phyloP scores from a whole-genome alignment of 2,797 vertebrate species.

The Spea hammondii region DNA sequence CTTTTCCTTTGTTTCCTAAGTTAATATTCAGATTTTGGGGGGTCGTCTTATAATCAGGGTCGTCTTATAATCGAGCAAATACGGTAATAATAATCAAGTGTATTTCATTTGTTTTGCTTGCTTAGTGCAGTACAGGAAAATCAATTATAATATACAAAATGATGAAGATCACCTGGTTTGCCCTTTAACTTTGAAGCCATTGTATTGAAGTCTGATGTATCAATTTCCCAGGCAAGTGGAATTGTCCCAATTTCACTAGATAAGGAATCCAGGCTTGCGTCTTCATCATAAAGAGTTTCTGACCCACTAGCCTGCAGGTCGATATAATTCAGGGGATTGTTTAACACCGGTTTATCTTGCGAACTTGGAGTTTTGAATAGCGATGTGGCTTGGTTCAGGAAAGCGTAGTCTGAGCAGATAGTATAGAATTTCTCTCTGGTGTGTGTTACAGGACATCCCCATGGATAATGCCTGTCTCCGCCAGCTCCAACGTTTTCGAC shows the following conservation, averaged over 20 bases:
- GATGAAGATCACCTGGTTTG: conserved; percentile 73
- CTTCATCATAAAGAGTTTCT: conserved; percentile 73
- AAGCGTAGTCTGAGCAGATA: conserved; percentile 96
- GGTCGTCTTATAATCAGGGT: too few species aligned
- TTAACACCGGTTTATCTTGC: conserved; percentile 64
- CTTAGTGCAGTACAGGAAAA: neutral
- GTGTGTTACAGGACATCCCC: conserved; percentile 94
- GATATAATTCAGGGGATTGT: conserved; percentile 67
- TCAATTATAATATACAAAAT: neutral
- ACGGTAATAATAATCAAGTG: neutral
- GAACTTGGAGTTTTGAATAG: conserved; percentile 76
- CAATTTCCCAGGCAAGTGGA: conserved; percentile 95
- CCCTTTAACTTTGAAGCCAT: conserved; percentile 78
- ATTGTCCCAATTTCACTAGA: conserved; percentile 74
- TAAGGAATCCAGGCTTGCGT: conserved; percentile 77
- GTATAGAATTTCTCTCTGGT: conserved; percentile 97
- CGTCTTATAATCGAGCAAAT: too few species aligned
- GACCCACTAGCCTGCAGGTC: conserved; percentile 65
- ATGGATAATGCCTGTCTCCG: conserved; percentile 83
- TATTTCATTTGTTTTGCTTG: neutral
- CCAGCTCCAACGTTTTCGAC: conserved; percentile 73
- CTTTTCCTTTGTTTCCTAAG: too few species aligned
- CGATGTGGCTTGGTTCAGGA: conserved; percentile 88
- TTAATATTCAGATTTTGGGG: too few species aligned
- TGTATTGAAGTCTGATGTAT: conserved; percentile 88